Evolutionary conservation across 2,888 invertebrate genomes (phyloP), one percentile per base, ranked within the genome.

Genomic region (Polia nebulosa): DNA sequence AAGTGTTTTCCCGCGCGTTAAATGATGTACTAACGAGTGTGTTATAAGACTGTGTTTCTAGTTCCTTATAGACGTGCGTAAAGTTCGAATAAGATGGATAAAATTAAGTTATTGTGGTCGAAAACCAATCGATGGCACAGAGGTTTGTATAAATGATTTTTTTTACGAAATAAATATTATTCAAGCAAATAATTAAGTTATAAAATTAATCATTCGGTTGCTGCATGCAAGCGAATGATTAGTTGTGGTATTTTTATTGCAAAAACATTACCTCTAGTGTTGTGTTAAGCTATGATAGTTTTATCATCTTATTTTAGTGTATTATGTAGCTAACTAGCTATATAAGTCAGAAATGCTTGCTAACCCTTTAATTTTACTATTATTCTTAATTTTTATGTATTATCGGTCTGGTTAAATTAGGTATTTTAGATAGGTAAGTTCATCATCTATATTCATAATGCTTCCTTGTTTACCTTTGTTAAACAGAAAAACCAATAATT

Each of bases 61-160:
- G 8, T 59, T 51, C 45, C 9, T 8, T 47, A 47, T 15, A 56
- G 52, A 53, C 56, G 71, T 59, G 58, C 29, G 20, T 61, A 13
- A 51, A 67, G 15, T 66, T 32, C 17, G 6, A 75, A 72, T 63
- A 86, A 76, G 70, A 85, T 90, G 83, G 85, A 91, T 25, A 91
- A 89, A 85, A 45, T 92, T 3, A 91, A 89, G 69, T 69, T 80
- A 3, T 63, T 87, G n/a, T 94, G 92, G 93, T 88, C 89, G 0
- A 94, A 93, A 86, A 94, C 92, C 0, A 95, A 95, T 84, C 92
- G 95, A 34, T 95, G 94, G 94, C 93, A 94, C 74, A 87, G 88
- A 90, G 89, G 95, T 95, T 73, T 52, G 79, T 66, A 61, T 27
- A 25, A 36, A 15, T 49, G n/a, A 13, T 41, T 9, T 27, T 22